Evolutionary conservation across 1,140 invertebrate genomes (phyloP), one percentile per base, ranked within the genome.

Genomic region (Lepidurus packardi): DNA sequence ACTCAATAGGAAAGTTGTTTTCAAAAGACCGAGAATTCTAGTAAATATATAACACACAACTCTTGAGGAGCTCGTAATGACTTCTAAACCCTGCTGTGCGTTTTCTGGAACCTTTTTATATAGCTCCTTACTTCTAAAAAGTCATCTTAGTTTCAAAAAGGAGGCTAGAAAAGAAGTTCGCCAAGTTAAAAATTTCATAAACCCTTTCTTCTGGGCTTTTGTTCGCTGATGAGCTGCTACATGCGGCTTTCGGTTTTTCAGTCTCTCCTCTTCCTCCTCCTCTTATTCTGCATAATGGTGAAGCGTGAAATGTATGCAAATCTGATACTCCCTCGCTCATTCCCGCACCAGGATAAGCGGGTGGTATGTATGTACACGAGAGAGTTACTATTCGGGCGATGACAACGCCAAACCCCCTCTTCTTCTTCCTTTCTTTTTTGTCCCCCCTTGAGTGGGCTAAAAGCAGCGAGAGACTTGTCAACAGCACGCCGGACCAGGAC

Each of bases 251-350:
- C 16, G 13, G 53, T 7, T 11, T 65, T 9, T 1, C 4, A 21
- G 53, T 0, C 53, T 65, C 3, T 13, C 21, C 9, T 13, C 16
- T 65, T 13, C 21, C 9, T 65, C 21, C 9, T 65, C 53, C 7
- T 47, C 8, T 13, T 7, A 13, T 13, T 13, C 53, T 65, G 53
- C 13, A 9, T 65, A 9, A 65, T 21, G 9, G 53, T 4, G 13
- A 21, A 65, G 53, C 53, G 53, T 65, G 53, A 65, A 65, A 65
- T 9, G 53, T 65, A 65, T 65, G 53, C 53, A 65, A 65, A 65
- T 65, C 53, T 65, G 53, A 65, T 65, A 13, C 53, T 47, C 45
- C 10, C 16, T 47, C 45, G 16, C 10, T 11, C 45, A 34, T 16
- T 47, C 45, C 53, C 53, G 53, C 53, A 65, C 53, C 53, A 65